Evolutionary conservation across 2,888 invertebrate species (phyloP).

Genomic region (Lysandra coridon): DNA sequence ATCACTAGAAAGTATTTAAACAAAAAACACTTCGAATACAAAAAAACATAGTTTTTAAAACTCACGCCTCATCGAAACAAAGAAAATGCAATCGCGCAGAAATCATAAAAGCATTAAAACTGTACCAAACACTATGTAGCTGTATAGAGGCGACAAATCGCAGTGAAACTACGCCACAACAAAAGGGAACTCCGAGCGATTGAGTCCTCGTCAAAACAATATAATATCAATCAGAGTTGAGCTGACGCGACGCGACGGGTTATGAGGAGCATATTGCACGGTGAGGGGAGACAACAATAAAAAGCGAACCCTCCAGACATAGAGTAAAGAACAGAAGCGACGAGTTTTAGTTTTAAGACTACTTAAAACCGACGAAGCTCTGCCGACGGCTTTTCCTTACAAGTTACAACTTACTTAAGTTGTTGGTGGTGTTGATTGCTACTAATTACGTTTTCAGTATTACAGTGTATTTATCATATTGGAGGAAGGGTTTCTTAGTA

Average conservation of each 20-base stretch:
- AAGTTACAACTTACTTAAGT: too few relatives aligned
- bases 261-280: constrained; percentile 63
- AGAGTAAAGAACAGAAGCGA: constrained; percentile 38
- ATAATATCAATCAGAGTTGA: constrained; percentile 50
- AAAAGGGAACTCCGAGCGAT: constrained; percentile 10
- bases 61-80: background rate
- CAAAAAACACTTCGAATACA: background rate
- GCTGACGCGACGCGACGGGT: constrained; percentile 47
- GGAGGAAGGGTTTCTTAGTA: too few relatives aligned
- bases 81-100: constrained; percentile 1
- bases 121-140: background rate
- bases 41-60: background rate
- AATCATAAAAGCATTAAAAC: constrained; percentile 15
- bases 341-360: background rate
- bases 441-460: too few relatives aligned
- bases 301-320: constrained; percentile 48
- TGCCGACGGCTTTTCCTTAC: too few relatives aligned
- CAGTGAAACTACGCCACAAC: background rate
- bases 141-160: background rate
- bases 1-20: background rate
- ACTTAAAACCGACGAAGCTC: background rate
- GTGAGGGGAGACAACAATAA: constrained; percentile 51
- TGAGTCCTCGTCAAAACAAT: constrained; percentile 52
- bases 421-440: too few relatives aligned
- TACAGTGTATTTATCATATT: too few relatives aligned